Evolutionary conservation across 2,113 vertebrate species (phyloP).

Genomic region (Myodes glareolus): DNA sequence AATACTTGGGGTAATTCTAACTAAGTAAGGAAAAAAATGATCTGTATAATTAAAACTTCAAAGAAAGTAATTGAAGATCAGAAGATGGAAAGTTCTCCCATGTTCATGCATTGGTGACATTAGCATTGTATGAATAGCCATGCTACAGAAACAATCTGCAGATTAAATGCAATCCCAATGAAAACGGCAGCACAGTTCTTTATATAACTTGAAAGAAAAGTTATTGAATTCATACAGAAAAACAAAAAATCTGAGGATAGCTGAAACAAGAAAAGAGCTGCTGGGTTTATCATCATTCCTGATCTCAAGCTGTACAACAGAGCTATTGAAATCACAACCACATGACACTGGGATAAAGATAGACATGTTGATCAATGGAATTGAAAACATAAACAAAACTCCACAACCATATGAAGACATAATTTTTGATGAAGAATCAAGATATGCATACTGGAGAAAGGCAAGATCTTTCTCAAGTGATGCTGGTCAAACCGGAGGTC

Average conservation of each 20-base stretch:
- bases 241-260: not conserved
- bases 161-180: not conserved
- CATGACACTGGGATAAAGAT: not conserved
- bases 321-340: not conserved
- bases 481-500: no score
- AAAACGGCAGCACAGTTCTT: not conserved
- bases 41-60: not conserved
- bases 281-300: not conserved
- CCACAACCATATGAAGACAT: not conserved
- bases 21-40: not conserved
- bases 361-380: not conserved
- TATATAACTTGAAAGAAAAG: not conserved
- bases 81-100: not conserved
- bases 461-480: not conserved
- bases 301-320: not conserved
- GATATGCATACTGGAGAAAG: not conserved
- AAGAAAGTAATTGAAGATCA: not conserved
- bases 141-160: not conserved
- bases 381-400: not conserved
- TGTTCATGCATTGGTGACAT: not conserved
- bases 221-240: not conserved
- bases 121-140: not conserved
- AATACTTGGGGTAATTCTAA: not conserved
- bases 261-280: not conserved
- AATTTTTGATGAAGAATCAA: not conserved